Evolutionary conservation across 2,113 vertebrate genomes (phyloP).

Genomic region (Chaetops frenatus): DNA sequence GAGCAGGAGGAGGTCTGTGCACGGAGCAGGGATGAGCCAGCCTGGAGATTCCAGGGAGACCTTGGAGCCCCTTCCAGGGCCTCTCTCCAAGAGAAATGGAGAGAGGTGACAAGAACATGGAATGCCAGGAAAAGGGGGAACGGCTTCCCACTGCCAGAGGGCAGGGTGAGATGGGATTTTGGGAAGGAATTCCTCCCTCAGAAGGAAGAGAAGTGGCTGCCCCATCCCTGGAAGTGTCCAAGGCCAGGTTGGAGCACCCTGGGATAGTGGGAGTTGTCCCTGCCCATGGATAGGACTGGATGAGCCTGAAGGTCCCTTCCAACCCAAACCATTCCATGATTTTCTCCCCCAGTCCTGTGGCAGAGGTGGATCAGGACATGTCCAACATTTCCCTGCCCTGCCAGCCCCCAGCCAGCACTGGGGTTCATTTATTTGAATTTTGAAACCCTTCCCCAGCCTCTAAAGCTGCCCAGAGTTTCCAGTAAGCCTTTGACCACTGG

Average conservation of each 20-base stretch:
- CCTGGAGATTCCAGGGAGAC: background rate
- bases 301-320: background rate
- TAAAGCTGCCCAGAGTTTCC: background rate
- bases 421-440: background rate
- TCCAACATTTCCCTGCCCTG: background rate
- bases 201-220: background rate
- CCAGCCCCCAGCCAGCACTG: fast-evolving
- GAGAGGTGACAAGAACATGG: background rate
- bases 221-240: background rate
- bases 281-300: background rate
- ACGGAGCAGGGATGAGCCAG: background rate
- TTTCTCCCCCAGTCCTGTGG: background rate
- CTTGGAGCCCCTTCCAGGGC: background rate
- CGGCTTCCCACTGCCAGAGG: background rate
- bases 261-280: background rate
- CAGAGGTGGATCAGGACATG: background rate
- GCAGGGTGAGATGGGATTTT: fast-evolving
- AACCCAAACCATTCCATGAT: background rate
- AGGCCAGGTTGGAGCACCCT: background rate
- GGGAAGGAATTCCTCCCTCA: background rate
- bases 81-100: background rate
- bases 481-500: background rate
- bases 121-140: background rate
- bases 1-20: background rate
- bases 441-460: background rate